These are phyloP conservation scores for Phragmatobia fuliginosa DNA, from an alignment of 2,888 invertebrate species.

Conservation along the genomic window DNA sequence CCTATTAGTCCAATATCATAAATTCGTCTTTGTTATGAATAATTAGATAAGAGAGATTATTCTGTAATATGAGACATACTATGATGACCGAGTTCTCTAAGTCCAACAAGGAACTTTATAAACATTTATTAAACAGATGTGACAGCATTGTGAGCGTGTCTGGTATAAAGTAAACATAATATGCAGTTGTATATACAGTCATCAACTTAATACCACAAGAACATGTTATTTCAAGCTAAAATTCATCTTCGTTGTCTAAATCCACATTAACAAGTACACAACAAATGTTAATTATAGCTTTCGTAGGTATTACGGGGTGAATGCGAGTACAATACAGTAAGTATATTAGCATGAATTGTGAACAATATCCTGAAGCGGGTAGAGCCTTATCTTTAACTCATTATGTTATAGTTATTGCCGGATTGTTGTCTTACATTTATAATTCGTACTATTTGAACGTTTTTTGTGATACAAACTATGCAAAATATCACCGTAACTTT, in stretches of 20 bases:
- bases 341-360: constrained; percentile 50
- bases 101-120: too few relatives aligned
- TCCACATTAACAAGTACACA: constrained; percentile 35
- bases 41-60: too few relatives aligned
- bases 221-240: constrained; percentile 29
- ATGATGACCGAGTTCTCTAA: too few relatives aligned
- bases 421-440: constrained; percentile 40
- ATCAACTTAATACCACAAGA: neutral
- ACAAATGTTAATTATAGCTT: constrained; percentile 40
- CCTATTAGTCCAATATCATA: too few relatives aligned
- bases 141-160: too few relatives aligned
- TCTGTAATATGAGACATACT: too few relatives aligned
- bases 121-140: too few relatives aligned
- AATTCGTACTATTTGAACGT: constrained; percentile 10
- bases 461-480: neutral
- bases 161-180: neutral
- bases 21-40: too few relatives aligned
- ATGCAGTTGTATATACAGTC: neutral
- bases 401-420: constrained; percentile 61
- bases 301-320: constrained; percentile 28
- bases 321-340: constrained; percentile 46
- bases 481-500: too few relatives aligned
- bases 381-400: constrained; percentile 57
- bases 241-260: constrained; percentile 34
- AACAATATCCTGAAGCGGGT: constrained; percentile 55